Percentiles rank a stretch among this genome's conserved stretches.
Conservation (phyloP, 2,113 vertebrate species). For the Ctenomys sociabilis region DNA sequence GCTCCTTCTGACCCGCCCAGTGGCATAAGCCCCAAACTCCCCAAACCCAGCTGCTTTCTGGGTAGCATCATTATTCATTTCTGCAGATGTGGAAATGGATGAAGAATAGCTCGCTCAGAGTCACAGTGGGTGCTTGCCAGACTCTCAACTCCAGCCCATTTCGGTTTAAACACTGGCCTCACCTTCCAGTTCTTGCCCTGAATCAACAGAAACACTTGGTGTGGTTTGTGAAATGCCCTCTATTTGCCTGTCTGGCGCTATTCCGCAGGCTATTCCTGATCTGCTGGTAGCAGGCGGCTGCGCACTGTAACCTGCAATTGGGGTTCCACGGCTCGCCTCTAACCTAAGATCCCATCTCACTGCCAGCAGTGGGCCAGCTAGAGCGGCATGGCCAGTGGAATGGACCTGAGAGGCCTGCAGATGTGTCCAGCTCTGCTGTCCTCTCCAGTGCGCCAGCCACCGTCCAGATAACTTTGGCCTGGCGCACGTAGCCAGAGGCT, state of each 20-base stretch:
- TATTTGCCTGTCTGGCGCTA: neutral
- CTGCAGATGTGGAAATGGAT: conserved; percentile 20
- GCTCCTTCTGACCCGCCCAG: no score
- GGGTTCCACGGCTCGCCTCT: neutral
- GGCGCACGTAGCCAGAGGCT: neutral
- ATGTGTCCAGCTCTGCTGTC: neutral
- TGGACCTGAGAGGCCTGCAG: neutral
- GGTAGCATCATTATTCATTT: neutral
- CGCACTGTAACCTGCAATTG: neutral
- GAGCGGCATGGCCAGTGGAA: neutral
- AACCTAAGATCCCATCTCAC: neutral
- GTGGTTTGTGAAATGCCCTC: neutral
- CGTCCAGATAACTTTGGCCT: neutral
- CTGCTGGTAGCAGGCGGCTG: neutral
- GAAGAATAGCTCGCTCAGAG: neutral
- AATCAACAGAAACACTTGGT: neutral
- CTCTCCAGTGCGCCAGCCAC: neutral
- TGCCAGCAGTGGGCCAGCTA: neutral
- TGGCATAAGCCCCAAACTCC: neutral
- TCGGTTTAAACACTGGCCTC: neutral
- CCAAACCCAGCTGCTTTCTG: neutral
- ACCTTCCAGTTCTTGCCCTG: neutral
- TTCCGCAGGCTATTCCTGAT: neutral
- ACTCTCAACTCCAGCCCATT: neutral
- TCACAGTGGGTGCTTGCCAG: neutral